phyloP scores from a whole-genome alignment of 2,113 vertebrate species.

The Ardeotis arabs region DNA sequence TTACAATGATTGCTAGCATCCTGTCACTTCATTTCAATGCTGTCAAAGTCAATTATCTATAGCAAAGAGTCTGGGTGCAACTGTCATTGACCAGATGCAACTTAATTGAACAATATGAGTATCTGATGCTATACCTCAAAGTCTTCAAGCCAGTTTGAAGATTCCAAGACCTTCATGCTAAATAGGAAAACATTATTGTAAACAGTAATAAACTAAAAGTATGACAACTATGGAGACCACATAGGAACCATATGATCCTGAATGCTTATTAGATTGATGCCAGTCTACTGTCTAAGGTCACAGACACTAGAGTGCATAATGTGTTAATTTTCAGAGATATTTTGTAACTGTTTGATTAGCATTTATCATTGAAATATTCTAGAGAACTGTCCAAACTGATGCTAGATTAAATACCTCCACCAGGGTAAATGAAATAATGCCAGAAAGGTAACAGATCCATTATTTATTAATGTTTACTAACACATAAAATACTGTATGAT shows the following conservation, averaged over 20 bases:
- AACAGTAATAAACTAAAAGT: not conserved
- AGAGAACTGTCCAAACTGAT: not conserved
- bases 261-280: not conserved
- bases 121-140: not conserved
- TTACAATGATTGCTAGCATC: not conserved
- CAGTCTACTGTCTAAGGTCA: not conserved
- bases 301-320: not conserved
- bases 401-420: not conserved
- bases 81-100: constrained; percentile 41
- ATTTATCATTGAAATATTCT: not conserved
- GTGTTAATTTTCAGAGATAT: not conserved
- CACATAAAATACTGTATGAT: not conserved
- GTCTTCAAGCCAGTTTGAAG: not conserved
- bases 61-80: constrained; percentile 7
- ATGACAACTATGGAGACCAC: not conserved
- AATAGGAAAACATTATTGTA: not conserved
- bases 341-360: not conserved
- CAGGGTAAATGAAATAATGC: not conserved
- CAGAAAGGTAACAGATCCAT: not conserved
- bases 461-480: not conserved
- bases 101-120: constrained; percentile 15
- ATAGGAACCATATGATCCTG: not conserved
- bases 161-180: not conserved
- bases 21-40: constrained; percentile 49
- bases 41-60: constrained; percentile 58